Evolutionary conservation across 2,113 vertebrate species (phyloP).

Genomic region (Neogobius melanostomus): DNA sequence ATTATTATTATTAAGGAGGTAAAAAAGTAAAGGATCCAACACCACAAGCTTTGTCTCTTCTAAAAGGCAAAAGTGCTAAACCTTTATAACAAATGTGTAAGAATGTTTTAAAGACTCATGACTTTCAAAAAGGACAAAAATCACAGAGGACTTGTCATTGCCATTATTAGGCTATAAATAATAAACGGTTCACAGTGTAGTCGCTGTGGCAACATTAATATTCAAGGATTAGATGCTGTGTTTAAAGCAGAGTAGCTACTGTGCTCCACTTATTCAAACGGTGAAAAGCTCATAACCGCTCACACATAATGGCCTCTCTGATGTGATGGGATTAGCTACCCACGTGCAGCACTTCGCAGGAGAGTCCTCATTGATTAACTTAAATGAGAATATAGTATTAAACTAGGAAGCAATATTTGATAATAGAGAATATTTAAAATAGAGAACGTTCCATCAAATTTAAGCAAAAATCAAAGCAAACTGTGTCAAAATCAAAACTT

Average conservation of each 20-base stretch:
- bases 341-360: conserved; percentile 8
- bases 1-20: no score
- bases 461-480: no score
- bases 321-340: conserved; percentile 10
- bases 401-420: no score
- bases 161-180: neutral
- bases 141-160: neutral
- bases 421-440: no score
- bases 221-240: conserved; percentile 13
- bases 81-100: neutral
- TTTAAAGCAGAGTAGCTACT: conserved; percentile 16
- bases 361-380: conserved; percentile 9
- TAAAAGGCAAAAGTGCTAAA: no score
- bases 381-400: neutral
- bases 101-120: neutral
- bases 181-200: conserved; percentile 3
- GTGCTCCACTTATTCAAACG: conserved; percentile 13
- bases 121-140: neutral
- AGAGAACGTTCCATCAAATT: no score
- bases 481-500: no score
- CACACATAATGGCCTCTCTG: conserved; percentile 23
- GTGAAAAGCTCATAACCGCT: conserved; percentile 19
- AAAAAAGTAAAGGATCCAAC: no score
- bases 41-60: no score
- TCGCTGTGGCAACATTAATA: conserved; percentile 13